Percentiles rank a stretch among this genome's conserved stretches.
Conservation (phyloP, 2,797 vertebrate species). For the Takifugu ocellatus region DNA sequence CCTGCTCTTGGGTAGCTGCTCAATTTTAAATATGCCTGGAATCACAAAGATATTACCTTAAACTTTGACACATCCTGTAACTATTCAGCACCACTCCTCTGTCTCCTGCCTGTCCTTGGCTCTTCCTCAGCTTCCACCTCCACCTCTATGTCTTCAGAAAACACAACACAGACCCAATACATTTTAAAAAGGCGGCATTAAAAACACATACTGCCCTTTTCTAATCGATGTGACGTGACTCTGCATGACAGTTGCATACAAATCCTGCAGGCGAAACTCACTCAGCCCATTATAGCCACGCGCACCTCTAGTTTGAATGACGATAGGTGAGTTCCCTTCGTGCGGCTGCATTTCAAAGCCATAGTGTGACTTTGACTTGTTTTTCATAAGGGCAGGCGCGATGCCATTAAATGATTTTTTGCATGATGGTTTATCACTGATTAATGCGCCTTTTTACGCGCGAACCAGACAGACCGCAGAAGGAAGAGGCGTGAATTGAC, state of each 20-base stretch:
- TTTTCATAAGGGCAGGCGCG: too few relatives aligned
- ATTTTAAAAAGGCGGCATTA: background rate
- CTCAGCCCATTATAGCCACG: background rate
- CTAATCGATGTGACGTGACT: background rate
- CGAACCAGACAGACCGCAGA: too few relatives aligned
- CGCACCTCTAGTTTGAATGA: background rate
- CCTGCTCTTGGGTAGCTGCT: constrained; percentile 12
- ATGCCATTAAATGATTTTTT: too few relatives aligned
- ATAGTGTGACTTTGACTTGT: too few relatives aligned
- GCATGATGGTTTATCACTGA: too few relatives aligned
- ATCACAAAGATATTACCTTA: constrained; percentile 45
- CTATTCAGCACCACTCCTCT: constrained; percentile 30
- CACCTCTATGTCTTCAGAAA: constrained; percentile 14
- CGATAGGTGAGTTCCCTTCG: too few relatives aligned
- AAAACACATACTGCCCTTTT: background rate
- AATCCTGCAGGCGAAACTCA: too few relatives aligned
- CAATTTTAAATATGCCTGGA: constrained; percentile 18
- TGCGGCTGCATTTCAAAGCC: too few relatives aligned
- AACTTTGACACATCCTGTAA: constrained; percentile 35
- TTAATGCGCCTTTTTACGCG: too few relatives aligned
- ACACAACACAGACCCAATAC: constrained; percentile 12
- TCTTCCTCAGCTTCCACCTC: constrained; percentile 9
- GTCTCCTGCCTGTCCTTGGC: constrained; percentile 47
- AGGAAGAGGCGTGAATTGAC: background rate
- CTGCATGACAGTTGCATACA: background rate